phyloP scores from a whole-genome alignment of 2,113 vertebrate species.

The Gallinago jamesoni region DNA sequence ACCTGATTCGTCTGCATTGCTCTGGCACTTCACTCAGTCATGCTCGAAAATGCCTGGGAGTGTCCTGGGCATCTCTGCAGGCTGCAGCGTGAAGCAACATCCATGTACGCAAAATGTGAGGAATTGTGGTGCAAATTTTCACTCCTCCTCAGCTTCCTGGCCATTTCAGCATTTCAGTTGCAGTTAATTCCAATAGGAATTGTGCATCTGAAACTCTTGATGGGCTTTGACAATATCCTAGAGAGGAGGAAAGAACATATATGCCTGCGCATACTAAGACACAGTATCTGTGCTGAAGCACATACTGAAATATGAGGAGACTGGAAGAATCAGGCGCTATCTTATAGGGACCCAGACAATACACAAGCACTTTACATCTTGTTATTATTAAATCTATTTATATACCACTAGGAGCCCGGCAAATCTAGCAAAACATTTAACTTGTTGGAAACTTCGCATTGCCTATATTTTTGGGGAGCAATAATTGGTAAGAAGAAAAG shows the following conservation, averaged over 20 bases:
- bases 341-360: background rate
- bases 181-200: background rate
- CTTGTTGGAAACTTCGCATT: background rate
- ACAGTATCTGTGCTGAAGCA: background rate
- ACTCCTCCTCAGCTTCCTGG: background rate
- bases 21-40: background rate
- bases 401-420: background rate
- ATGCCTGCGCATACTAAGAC: background rate
- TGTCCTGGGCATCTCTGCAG: background rate
- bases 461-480: background rate
- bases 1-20: background rate
- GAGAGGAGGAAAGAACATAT: background rate
- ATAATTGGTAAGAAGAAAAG: background rate
- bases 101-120: background rate
- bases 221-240: background rate
- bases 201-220: background rate
- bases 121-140: background rate
- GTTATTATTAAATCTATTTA: background rate
- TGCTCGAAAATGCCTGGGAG: background rate
- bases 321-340: background rate
- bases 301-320: background rate
- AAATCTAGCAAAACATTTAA: background rate
- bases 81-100: background rate
- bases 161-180: background rate
- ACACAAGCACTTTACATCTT: background rate